Conservation (phyloP, 2,113 vertebrate species). For the Trochalopteron elliotii region DNA sequence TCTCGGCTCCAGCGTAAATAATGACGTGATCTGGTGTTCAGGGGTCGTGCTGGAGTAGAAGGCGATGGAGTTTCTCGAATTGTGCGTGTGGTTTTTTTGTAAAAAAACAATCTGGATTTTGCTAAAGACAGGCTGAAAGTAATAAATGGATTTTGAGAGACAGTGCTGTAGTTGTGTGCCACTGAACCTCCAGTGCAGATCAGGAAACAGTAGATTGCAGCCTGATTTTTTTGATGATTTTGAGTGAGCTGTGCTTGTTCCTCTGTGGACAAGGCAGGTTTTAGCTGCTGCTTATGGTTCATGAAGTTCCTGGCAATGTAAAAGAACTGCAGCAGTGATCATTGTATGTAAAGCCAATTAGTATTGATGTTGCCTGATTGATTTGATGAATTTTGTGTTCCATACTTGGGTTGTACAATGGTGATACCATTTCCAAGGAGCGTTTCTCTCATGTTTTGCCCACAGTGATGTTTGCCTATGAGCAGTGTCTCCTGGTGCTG, state of each 20-base stretch:
- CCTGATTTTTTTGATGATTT: neutral
- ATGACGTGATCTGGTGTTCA: neutral
- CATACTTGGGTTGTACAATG: neutral
- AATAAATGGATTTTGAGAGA: neutral
- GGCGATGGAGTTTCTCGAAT: neutral
- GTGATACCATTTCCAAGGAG: neutral
- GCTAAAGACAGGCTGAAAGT: neutral
- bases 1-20: neutral
- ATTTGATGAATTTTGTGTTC: neutral
- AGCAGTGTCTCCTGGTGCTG: constrained; percentile 97
- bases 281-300: neutral
- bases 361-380: neutral
- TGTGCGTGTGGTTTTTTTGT: neutral
- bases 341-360: neutral
- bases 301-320: neutral
- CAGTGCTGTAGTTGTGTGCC: rapidly evolving
- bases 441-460: neutral
- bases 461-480: constrained; percentile 98
- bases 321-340: neutral
- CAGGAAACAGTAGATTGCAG: neutral
- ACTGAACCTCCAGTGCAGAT: neutral
- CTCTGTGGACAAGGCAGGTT: neutral
- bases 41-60: neutral
- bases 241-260: neutral
- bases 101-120: neutral